Evolutionary conservation across 2,888 invertebrate species (phyloP).

Genomic region (Morpho achilles): DNA sequence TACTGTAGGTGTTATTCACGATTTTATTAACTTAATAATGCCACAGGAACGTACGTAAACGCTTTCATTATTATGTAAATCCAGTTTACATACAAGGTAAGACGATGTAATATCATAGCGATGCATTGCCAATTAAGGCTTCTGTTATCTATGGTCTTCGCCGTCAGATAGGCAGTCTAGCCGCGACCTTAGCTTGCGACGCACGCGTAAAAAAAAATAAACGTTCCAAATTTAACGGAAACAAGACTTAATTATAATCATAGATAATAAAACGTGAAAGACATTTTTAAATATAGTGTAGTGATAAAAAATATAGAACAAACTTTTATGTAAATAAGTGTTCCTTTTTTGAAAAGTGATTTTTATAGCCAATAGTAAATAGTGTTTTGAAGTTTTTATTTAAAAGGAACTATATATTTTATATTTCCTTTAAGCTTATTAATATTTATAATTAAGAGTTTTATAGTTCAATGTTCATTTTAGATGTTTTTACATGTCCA

Average conservation of each 20-base stretch:
- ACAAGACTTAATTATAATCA: constrained; percentile 4
- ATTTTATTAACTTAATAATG: constrained; percentile 20
- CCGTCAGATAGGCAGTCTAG: constrained; percentile 45
- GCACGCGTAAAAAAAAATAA: constrained; percentile 43
- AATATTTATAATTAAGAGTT: too few relatives aligned
- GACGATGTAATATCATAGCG: constrained; percentile 23
- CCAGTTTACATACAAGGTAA: constrained; percentile 30
- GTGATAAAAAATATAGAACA: background rate
- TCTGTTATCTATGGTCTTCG: constrained; percentile 26
- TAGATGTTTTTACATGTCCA: constrained; percentile 15
- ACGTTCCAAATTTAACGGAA: constrained; percentile 11
- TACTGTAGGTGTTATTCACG: constrained; percentile 12
- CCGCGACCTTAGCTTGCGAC: constrained; percentile 43
- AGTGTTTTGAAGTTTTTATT: too few relatives aligned
- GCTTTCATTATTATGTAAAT: constrained; percentile 32
- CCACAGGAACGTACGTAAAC: constrained; percentile 17
- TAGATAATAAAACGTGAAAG: background rate
- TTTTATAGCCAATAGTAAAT: too few relatives aligned
- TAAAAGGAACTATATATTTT: too few relatives aligned
- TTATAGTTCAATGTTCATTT: constrained; percentile 3
- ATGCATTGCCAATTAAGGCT: constrained; percentile 36
- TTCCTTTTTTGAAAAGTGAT: too few relatives aligned
- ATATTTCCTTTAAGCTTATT: too few relatives aligned
- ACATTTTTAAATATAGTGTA: background rate
- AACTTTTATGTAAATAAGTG: too few relatives aligned